Evolutionary conservation across 2,113 vertebrate species (phyloP).

Genomic region (Sebastes fasciatus): DNA sequence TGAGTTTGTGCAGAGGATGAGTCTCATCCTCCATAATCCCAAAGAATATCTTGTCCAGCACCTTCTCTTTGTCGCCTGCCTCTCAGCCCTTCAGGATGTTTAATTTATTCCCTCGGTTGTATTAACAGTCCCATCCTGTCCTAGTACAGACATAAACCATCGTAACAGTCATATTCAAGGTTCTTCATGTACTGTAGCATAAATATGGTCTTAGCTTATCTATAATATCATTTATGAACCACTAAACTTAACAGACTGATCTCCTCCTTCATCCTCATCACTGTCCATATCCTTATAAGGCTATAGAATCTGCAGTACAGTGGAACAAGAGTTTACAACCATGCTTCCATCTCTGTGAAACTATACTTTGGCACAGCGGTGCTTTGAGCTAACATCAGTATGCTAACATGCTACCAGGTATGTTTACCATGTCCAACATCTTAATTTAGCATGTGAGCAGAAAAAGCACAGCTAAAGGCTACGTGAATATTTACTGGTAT

Average conservation of each 20-base stretch:
- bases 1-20: not conserved
- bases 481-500: not conserved
- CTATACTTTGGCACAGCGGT: not conserved
- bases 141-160: not conserved
- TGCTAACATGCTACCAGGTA: not conserved
- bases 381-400: not conserved
- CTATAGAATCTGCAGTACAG: not conserved
- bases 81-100: not conserved
- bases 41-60: not conserved
- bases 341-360: not conserved
- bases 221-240: not conserved
- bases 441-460: not conserved
- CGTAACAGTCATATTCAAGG: not conserved
- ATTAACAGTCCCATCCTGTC: not conserved
- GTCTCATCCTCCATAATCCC: slow-evolving; percentile 14
- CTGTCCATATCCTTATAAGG: not conserved
- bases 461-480: too few species aligned
- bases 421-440: not conserved
- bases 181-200: not conserved
- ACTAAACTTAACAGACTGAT: not conserved
- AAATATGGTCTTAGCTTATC: not conserved
- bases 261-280: not conserved
- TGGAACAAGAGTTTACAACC: not conserved
- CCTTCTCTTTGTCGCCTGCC: not conserved
- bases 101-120: not conserved